phyloP scores from a whole-genome alignment of 2,797 vertebrate genomes.

The Pristis pectinata region DNA sequence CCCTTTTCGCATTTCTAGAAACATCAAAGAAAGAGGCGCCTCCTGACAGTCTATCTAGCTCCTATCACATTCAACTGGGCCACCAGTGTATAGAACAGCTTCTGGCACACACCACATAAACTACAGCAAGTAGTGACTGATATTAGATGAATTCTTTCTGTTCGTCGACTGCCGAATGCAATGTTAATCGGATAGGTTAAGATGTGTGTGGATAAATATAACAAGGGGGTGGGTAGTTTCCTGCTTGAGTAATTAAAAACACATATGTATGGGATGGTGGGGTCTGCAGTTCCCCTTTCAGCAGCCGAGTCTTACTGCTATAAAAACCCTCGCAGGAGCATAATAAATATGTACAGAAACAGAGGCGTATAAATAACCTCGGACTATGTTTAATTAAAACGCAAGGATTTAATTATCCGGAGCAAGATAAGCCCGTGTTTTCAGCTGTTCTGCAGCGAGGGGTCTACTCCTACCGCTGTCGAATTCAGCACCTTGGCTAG shows the following conservation, averaged over 20 bases:
- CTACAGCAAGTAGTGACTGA: neutral
- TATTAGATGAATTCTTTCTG: neutral
- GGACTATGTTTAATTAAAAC: neutral
- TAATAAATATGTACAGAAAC: neutral
- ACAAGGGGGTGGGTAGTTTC: neutral
- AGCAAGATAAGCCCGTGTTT: neutral
- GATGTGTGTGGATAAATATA: neutral
- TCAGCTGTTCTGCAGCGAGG: neutral
- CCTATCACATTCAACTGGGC: neutral
- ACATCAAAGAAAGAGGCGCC: neutral
- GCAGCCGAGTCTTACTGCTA: neutral
- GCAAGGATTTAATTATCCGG: neutral
- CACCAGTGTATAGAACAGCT: neutral
- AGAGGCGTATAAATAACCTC: neutral
- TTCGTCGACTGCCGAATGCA: neutral
- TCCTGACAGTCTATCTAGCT: neutral
- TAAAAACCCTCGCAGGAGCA: neutral
- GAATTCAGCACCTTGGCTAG: conserved; percentile 16
- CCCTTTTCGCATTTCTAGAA: neutral
- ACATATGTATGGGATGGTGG: neutral
- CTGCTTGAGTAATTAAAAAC: neutral
- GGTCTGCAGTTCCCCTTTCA: neutral
- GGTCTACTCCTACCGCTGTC: neutral
- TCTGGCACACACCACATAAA: neutral
- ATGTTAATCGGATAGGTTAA: neutral